Base-by-base conservation (phyloP, 2,113 vertebrate species). In the Vulpes ferrilata region DNA sequence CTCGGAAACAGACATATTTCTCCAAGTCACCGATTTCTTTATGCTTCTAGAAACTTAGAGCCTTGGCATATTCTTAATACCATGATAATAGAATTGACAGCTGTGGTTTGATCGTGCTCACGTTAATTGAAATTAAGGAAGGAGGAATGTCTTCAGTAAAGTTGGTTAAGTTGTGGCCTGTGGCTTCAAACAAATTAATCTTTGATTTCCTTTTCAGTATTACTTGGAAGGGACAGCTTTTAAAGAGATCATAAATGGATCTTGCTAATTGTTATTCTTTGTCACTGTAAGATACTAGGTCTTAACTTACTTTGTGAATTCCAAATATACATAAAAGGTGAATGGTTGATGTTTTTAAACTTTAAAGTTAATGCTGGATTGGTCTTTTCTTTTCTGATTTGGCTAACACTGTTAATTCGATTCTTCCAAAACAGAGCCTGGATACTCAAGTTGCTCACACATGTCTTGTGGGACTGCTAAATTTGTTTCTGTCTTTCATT, bases 101-200 rank as follows among this genome's bases (percentile, higher is more conserved):
- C 60, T 27, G 9, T 81, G 43, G 20, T 55, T 81, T 93, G 88
- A 62, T 57, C 64, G 32, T 93, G 59, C 4, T 82, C 48, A 65
- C 22, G 67, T 90, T 64, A 93, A 78, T 57, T 79, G 67, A 95
- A 89, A 93, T 91, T 64, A 88, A 97, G 67, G 65, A 82, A 94
- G 71, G 48, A 96, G 69, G 35, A 79, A 81, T 95, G 27, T 35
- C 67, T 95, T 88, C 9, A 38, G 9, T 93, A 25, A 60, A 60
- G 35, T 25, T 82, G 81, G 79, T 11, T 74, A 87, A 92, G 13
- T 90, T 88, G 62, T 92, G 43, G 27, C 86, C 16, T 60, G 4
- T 91, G 88, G 57, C 60, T 90, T 95, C 62, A 76, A 76, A 55
- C 27, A 88, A 80, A 81, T 94, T 88, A 27, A 86, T 71, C 43